phyloP scores from a whole-genome alignment of 2,888 invertebrate genomes.

The Trissolcus brochymenae region DNA sequence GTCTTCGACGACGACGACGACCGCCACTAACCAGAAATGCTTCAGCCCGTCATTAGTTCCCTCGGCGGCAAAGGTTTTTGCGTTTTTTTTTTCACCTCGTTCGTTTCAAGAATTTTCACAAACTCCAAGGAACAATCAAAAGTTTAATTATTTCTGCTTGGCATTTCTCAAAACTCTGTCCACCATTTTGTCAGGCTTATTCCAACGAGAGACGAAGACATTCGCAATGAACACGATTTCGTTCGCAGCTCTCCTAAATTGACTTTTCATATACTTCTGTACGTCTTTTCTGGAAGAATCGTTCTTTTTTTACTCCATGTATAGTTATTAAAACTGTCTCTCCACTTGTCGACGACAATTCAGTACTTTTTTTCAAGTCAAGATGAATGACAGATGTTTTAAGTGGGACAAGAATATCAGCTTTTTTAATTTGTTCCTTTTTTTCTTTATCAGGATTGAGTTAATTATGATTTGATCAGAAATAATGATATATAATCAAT shows the following conservation, averaged over 20 bases:
- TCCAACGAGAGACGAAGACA: not conserved
- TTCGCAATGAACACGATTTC: too few relatives aligned
- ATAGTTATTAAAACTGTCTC: conserved; percentile 9
- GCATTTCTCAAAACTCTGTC: not conserved
- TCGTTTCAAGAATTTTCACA: conserved; percentile 24
- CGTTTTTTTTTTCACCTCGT: conserved; percentile 7
- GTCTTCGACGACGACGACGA: conserved; percentile 51
- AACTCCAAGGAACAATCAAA: conserved; percentile 41
- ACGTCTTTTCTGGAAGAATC: not conserved
- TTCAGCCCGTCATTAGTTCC: conserved; percentile 50
- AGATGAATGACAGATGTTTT: too few relatives aligned
- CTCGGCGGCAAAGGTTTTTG: not conserved
- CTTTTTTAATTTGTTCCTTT: too few relatives aligned
- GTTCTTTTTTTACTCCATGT: conserved; percentile 10
- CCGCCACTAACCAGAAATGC: conserved; percentile 48
- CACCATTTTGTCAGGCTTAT: conserved; percentile 41
- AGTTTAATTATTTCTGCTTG: conserved; percentile 40
- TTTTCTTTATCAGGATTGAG: too few relatives aligned
- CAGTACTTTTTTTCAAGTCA: too few relatives aligned
- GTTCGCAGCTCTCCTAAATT: too few relatives aligned
- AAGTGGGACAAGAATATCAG: too few relatives aligned
- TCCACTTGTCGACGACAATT: not conserved
- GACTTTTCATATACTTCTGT: too few relatives aligned
- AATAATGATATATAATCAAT: too few relatives aligned
- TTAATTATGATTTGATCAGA: too few relatives aligned